Evolutionary conservation across 2,888 invertebrate genomes (phyloP).

Genomic region (Aphelenchoides bicaudatus): DNA sequence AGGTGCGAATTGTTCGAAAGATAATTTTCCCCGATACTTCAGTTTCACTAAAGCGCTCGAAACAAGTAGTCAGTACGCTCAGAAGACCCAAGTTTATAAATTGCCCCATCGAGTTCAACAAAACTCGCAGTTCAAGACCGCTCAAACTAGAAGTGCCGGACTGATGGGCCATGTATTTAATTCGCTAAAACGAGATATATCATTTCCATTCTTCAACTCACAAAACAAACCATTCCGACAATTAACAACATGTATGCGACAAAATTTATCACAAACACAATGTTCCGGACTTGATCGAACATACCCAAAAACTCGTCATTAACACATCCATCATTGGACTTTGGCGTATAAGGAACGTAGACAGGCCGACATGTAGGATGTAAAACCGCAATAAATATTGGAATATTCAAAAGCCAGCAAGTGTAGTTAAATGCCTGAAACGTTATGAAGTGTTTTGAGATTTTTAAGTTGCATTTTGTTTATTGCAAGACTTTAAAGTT

Average conservation of each 20-base stretch:
- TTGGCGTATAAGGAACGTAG: neutral
- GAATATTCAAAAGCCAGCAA: neutral
- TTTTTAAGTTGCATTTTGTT: too few relatives aligned
- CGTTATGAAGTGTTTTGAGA: too few relatives aligned
- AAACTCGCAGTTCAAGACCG: neutral
- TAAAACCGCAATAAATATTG: conserved; percentile 1
- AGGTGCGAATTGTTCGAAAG: conserved; percentile 4
- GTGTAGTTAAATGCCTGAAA: neutral
- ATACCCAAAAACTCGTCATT: neutral
- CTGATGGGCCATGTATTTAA: neutral
- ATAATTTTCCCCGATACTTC: neutral
- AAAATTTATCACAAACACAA: conserved; percentile 6
- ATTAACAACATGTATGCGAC: neutral
- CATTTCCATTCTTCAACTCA: neutral
- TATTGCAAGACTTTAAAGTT: too few relatives aligned
- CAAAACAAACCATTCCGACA: neutral
- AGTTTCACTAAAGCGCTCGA: neutral
- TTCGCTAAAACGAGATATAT: neutral
- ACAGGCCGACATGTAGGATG: conserved; percentile 2
- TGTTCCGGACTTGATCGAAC: neutral
- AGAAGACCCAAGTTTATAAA: conserved; percentile 9
- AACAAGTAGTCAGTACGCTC: neutral
- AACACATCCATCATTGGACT: neutral
- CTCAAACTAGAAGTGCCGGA: neutral
- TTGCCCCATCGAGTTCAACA: conserved; percentile 10